phyloP scores from a whole-genome alignment of 2,113 vertebrate genomes.

The Vanacampus margaritifer region DNA sequence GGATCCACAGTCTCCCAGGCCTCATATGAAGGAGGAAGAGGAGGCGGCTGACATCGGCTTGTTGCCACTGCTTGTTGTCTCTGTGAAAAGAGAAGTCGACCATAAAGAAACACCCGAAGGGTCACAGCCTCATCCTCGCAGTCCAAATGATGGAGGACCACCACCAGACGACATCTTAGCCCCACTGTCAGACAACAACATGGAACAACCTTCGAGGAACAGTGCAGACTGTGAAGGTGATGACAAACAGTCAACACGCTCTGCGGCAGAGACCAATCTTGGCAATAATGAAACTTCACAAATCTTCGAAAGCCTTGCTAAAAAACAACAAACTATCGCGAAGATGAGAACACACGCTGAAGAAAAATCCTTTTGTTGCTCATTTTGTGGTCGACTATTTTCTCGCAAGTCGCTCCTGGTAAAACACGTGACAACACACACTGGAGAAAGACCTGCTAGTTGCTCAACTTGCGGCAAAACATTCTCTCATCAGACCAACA shows the following conservation, averaged over 20 bases:
- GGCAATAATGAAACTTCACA: not conserved
- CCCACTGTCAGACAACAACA: not conserved
- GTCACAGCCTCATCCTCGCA: not conserved
- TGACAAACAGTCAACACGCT: not conserved
- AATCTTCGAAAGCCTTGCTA: not conserved
- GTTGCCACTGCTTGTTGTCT: not conserved
- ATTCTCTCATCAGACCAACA: not conserved
- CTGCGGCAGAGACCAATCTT: not conserved
- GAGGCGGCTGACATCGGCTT: not conserved
- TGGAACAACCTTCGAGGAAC: not conserved
- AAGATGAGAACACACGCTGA: not conserved
- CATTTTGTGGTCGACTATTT: not conserved
- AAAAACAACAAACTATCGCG: too few relatives aligned
- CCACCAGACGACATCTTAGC: not conserved
- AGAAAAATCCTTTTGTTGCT: not conserved
- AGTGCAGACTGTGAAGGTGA: not conserved
- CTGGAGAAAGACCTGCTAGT: not conserved
- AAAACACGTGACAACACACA: not conserved
- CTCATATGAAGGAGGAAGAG: not conserved
- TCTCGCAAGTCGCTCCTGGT: not conserved
- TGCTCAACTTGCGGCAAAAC: not conserved
- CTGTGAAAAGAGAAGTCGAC: not conserved
- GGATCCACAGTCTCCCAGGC: too few relatives aligned
- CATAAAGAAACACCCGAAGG: not conserved
- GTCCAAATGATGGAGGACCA: not conserved